Base-by-base conservation (phyloP, 2,113 vertebrate genomes). In the Lepidothrix coronata region DNA sequence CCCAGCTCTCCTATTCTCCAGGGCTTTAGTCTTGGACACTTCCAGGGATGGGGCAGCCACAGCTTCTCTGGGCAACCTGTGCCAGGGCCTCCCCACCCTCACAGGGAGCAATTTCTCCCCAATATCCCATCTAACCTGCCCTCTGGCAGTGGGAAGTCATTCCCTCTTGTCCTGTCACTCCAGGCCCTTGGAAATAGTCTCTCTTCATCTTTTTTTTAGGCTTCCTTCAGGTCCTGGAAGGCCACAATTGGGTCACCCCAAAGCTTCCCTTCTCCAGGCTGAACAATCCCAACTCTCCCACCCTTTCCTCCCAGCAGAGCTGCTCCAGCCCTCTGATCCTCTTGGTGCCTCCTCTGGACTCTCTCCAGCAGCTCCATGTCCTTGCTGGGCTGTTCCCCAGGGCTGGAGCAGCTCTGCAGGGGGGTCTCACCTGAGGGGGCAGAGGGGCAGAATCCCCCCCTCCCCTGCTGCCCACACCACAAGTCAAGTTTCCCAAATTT, bases 181-280 rank as follows among this genome's bases (percentile, higher is more conserved):
- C n/a, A 30, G 2, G 12, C 19, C 12, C 54, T 14, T 62, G 28
- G 3, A 11, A 14, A 33, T 0, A 4, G 12, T 62, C 74, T 41
- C 58, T 62, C 28, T 20, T 28, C 37, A 27, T 54, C 1, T 15
- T 23, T 23, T 22, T 3, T 54, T 11, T 2, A 1, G 0, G 20
- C 3, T 2, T 22, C 31, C 39, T 54, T 8, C 55, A 78, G 28
- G 33, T 21, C 0, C 63, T 52, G 39, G 0, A 52, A 70, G 46
- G 63, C 0, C 73, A 23, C 73, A 9, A 0, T 35, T 1, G 30
- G 20, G 0, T 86, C 31, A 14, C 6, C 2, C 31, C 52, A 51
- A 37, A 67, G 14, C 44, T 48, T 46, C n/a, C 33, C 11, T 1
- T 61, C 12, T 48, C 12, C 57, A 63, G 49, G 48, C 25, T 79